Evolutionary conservation across 2,888 invertebrate genomes (phyloP).

Genomic region (Strigamia transsilvanica): DNA sequence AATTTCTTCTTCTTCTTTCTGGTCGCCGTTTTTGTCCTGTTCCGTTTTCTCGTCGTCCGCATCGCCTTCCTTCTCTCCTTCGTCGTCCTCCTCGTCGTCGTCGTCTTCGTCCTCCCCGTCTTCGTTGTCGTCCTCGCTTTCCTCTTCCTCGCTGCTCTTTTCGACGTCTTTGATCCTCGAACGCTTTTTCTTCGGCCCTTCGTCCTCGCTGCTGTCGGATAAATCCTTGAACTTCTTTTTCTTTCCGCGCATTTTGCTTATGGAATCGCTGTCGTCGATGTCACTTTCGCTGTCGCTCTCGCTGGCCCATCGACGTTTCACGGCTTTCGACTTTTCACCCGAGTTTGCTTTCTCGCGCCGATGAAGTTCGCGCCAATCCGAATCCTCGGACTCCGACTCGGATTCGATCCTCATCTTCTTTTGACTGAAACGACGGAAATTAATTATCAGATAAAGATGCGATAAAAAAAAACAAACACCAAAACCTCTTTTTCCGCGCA

Average conservation of each 20-base stretch:
- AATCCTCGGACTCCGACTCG: slow-evolving; percentile 58
- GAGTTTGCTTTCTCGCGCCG: background rate
- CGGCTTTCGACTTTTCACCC: background rate
- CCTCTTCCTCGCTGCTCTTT: slow-evolving; percentile 54
- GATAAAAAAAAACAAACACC: background rate
- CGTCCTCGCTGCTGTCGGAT: slow-evolving; percentile 68
- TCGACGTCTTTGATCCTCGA: slow-evolving; percentile 53
- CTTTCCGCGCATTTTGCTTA: slow-evolving; percentile 70
- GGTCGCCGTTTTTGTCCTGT: slow-evolving; percentile 56
- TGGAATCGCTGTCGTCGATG: slow-evolving; percentile 18
- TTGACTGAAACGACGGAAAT: background rate
- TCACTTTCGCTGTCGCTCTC: slow-evolving; percentile 40
- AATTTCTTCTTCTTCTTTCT: slow-evolving; percentile 55
- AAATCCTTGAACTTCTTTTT: slow-evolving; percentile 79
- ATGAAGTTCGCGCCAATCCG: slow-evolving; percentile 54
- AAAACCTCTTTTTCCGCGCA: slow-evolving; percentile 68
- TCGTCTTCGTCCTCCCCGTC: slow-evolving; percentile 55
- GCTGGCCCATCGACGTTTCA: slow-evolving; percentile 51
- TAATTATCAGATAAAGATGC: background rate
- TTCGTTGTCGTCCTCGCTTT: slow-evolving; percentile 57
- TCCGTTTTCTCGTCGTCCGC: slow-evolving; percentile 57
- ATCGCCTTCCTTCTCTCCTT: slow-evolving; percentile 55
- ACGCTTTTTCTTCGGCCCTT: slow-evolving; percentile 51
- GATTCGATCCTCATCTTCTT: slow-evolving; percentile 58
- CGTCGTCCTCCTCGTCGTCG: slow-evolving; percentile 52